These are phyloP conservation scores for Salmo trutta DNA, from an alignment of 2,797 vertebrate species.

Conservation along the genomic window DNA sequence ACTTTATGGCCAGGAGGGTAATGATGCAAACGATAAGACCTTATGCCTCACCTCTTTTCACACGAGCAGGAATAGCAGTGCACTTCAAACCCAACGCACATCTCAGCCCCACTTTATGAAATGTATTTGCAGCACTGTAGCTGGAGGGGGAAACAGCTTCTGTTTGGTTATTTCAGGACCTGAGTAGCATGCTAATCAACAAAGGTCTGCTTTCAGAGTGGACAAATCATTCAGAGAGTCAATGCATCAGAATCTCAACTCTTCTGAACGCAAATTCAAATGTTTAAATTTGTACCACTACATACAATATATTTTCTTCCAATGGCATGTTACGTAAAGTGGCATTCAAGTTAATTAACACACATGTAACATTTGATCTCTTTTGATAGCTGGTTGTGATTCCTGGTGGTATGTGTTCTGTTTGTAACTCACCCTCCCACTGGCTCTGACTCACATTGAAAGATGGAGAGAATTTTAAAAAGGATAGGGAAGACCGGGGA, in stretches of 20 bases:
- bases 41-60: neutral
- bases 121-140: neutral
- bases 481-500: neutral
- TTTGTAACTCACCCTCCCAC: neutral
- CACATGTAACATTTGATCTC: neutral
- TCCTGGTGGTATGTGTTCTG: neutral
- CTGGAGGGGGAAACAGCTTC: neutral
- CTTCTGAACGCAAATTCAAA: neutral
- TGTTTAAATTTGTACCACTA: slow-evolving; percentile 5
- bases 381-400: slow-evolving; percentile 7
- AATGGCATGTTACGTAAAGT: neutral
- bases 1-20: neutral
- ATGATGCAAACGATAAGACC: neutral
- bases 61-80: neutral
- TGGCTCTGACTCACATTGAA: neutral
- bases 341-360: neutral
- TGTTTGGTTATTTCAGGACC: neutral
- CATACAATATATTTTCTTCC: neutral
- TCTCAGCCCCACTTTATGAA: neutral
- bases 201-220: neutral
- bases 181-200: slow-evolving; percentile 14
- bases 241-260: neutral
- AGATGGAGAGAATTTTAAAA: neutral
- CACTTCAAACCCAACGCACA: neutral
- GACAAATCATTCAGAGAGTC: neutral